Evolutionary conservation across 2,797 vertebrate species (phyloP), one percentile per base, ranked within the genome.

Genomic region (Mus spretus): DNA sequence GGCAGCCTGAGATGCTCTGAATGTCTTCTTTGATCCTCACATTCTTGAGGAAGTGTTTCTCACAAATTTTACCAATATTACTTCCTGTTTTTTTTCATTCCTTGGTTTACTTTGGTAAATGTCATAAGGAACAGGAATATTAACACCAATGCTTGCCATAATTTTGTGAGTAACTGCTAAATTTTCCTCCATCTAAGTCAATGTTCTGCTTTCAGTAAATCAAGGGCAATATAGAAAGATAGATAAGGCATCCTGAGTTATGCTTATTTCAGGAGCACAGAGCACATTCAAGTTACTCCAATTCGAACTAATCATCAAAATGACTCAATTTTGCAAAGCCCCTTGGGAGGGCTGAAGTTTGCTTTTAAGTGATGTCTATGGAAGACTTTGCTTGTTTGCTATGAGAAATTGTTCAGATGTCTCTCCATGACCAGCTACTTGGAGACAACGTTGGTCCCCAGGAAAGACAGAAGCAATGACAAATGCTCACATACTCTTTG

Each of bases 221-320:
- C 93, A 1, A 95, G 47, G 50, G 50, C 28, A 2, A 83, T 26
- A n/a, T 4, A 67, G 13, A 77, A 65, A 67, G 11, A 83, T 9
- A 74, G 22, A 40, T 80, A 81, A 37, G 22, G 61, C 7, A 13
- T 63, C 24, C 2, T 10, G 19, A 26, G 0, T 77, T 75, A 24
- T 22, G 53, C 82, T 93, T 86, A 91, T 86, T 95, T 95, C n/a
- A 87, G 47, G 44, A 93, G 70, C 89, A 53, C 1, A 87, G 72
- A 53, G 55, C 65, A 0, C 17, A 2, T 55, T 93, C 28, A 89
- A 67, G 6, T 79, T 81, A 74, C 14, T 92, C 83, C 20, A 92
- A 81, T 13, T 20, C 40, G 26, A 77, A 81, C 92, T 4, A 90
- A 28, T 77, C 72, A 67, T 81, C 87, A 34, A 7, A 57, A 28